Evolutionary conservation across 2,797 vertebrate genomes (phyloP).

Genomic region (Petrocephalus schoutedeni): DNA sequence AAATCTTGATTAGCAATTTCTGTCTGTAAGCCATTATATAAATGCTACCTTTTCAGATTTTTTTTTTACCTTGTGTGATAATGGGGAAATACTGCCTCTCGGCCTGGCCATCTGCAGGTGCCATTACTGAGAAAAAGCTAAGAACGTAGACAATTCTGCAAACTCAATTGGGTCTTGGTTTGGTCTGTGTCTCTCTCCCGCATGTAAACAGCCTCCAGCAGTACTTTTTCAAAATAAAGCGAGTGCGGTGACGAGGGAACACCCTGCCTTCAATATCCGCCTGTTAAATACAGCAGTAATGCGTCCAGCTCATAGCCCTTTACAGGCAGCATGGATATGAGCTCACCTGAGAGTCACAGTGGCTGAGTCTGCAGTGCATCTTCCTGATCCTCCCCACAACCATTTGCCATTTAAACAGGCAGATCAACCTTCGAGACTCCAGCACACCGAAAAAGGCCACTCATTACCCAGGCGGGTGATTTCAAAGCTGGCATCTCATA

Average conservation of each 20-base stretch:
- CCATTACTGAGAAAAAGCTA: neutral
- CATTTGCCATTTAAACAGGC: neutral
- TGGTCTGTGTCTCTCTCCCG: neutral
- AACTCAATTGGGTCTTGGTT: neutral
- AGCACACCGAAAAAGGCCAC: neutral
- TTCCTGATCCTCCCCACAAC: neutral
- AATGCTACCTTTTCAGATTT: neutral
- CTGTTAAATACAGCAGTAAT: neutral
- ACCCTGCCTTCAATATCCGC: neutral
- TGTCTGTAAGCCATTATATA: constrained; percentile 1
- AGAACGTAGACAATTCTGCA: neutral
- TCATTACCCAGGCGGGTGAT: neutral
- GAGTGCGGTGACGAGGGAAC: neutral
- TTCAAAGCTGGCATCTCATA: neutral
- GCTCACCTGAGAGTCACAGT: constrained; percentile 22
- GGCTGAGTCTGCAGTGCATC: neutral
- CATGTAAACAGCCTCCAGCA: neutral
- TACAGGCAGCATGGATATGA: constrained; percentile 12
- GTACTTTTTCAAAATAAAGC: neutral
- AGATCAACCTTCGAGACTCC: neutral
- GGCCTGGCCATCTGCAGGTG: neutral
- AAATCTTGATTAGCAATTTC: neutral
- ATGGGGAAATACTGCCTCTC: neutral
- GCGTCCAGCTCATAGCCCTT: no score
- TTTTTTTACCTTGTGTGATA: neutral